Conservation (phyloP, 2,113 vertebrate genomes). For the Apeltes quadracus region DNA sequence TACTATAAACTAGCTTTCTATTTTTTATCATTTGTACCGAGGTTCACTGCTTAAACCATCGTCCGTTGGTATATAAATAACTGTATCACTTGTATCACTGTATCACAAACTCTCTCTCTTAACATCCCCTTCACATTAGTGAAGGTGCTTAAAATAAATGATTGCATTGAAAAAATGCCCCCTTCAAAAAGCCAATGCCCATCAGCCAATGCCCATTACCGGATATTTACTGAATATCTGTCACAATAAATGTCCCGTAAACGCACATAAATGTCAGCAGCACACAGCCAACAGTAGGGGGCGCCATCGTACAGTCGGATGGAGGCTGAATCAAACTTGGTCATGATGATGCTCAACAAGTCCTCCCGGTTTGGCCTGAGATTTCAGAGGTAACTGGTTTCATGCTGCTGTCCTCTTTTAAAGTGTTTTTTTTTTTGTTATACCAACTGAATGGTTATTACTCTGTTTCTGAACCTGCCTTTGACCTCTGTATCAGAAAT, state of each 20-base stretch:
- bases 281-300: constrained; percentile 26
- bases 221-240: background rate
- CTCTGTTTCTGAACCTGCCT: constrained; percentile 2
- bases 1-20: background rate
- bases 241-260: constrained; percentile 5
- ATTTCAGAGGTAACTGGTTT: background rate
- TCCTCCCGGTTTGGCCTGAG: background rate
- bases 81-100: background rate
- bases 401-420: constrained; percentile 1
- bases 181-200: too few relatives aligned
- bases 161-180: background rate
- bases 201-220: too few relatives aligned
- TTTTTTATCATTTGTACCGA: background rate
- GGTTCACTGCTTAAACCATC: background rate
- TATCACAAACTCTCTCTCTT: background rate
- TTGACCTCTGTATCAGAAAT: background rate
- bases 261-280: background rate
- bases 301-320: constrained; percentile 26
- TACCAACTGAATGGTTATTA: background rate
- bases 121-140: background rate
- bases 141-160: background rate
- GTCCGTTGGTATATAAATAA: background rate
- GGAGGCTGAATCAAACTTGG: background rate
- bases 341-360: constrained; percentile 2
- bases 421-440: constrained; percentile 19